Evolutionary conservation across 2,888 invertebrate species (phyloP), one percentile per base, ranked within the genome.

Genomic region (Hermaeophaga mercurialis): DNA sequence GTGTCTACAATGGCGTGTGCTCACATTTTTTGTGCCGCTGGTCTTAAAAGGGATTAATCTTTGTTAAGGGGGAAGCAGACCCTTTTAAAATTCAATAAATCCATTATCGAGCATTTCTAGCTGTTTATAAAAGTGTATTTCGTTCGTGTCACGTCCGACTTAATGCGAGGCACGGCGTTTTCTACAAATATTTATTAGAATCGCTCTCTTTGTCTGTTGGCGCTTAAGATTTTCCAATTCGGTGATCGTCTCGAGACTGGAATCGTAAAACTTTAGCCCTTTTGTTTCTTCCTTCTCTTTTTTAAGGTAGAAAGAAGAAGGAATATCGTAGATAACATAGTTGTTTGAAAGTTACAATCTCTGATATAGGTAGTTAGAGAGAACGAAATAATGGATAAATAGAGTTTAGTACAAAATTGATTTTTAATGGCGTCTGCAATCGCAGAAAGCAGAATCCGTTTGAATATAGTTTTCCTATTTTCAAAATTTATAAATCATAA

Each of bases 111-210:
- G 58, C 31, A 24, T 54, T 45, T 41, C 62, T 60, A 52, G 64
- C 60, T 61, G 58, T 62, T 59, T 63, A 60, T 63, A 58, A 63
- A 63, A 62, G 55, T 58, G 43, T 64, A 59, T 48, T 60, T 61
- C 62, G 43, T 54, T 53, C 46, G 45, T 33, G 53, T 31, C 58
- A 41, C 56, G 52, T 58, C 53, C 59, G 64, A 66, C 66, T 65
- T 54, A 57, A 66, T 64, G 64, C 66, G 60, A 57, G 62, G 57
- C 64, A 56, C 54, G 52, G 56, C 50, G 44, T 59, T 64, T 62
- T 54, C 61, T 53, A 61, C 69, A 67, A 69, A 69, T 69, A 67
- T 69, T 67, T 69, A 69, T 66, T 66, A 66, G 66, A 66, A 63
- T 60, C 62, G 58, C 53, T 64, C 63, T 54, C 66, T 65, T 66